Evolutionary conservation across 1,140 invertebrate species (phyloP).

Genomic region (Teleogryllus occipitalis): DNA sequence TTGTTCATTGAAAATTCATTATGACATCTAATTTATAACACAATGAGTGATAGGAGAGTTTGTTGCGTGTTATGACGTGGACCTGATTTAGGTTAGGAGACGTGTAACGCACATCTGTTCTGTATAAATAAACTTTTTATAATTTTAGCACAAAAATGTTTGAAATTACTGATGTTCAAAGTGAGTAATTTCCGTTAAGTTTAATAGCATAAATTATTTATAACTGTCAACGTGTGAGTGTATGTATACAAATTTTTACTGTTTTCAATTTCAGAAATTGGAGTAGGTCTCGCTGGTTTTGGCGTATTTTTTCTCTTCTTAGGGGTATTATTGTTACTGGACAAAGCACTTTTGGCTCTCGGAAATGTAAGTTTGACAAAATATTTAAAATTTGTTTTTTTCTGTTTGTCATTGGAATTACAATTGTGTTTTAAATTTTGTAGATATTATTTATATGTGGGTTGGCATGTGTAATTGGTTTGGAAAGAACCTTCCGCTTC

Average conservation of each 20-base stretch:
- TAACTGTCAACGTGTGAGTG: not conserved
- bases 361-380: constrained; percentile 79
- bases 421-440: constrained; percentile 30
- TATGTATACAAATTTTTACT: not conserved
- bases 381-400: constrained; percentile 12
- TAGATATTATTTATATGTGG: constrained; percentile 93
- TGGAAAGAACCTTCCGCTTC: constrained; percentile 91
- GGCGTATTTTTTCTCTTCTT: constrained; percentile 93
- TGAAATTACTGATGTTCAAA: constrained; percentile 63
- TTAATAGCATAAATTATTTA: not conserved
- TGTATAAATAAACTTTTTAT: not conserved
- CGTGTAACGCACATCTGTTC: not conserved
- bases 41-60: not conserved
- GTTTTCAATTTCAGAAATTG: constrained; percentile 73
- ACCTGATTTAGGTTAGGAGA: not conserved
- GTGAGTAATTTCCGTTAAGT: constrained; percentile 40
- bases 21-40: not conserved
- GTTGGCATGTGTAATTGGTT: constrained; percentile 90
- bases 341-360: constrained; percentile 95
- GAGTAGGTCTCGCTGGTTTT: constrained; percentile 92
- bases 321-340: constrained; percentile 90
- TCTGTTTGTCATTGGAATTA: not conserved
- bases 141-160: constrained; percentile 45
- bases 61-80: not conserved
- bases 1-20: not conserved